Conservation (phyloP, 1,140 invertebrate genomes). For the Chrysomallon squamiferum region DNA sequence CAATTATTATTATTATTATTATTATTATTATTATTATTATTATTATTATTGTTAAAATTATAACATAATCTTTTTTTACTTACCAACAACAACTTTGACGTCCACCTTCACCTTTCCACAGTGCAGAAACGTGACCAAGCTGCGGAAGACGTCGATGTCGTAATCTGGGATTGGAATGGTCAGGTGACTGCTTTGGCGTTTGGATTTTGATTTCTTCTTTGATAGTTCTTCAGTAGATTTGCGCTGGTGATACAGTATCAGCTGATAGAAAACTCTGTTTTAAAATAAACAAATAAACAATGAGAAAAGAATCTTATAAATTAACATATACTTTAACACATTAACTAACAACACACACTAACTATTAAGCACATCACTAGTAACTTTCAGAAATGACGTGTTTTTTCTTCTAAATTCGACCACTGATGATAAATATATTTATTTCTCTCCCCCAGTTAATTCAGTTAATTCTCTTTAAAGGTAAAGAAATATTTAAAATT, state of each 20-base stretch:
- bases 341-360: too few relatives aligned
- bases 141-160: conserved; percentile 19
- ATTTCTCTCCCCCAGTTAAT: neutral
- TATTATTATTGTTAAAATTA: too few relatives aligned
- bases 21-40: neutral
- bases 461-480: neutral
- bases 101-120: conserved; percentile 26
- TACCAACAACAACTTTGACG: conserved; percentile 21
- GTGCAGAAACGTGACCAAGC: conserved; percentile 27
- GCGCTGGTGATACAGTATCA: conserved; percentile 15
- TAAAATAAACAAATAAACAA: neutral
- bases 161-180: conserved; percentile 15
- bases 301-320: neutral
- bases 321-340: neutral
- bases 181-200: neutral
- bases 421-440: neutral
- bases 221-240: neutral
- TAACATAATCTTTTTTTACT: neutral
- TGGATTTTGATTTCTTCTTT: conserved; percentile 13
- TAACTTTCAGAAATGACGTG: neutral
- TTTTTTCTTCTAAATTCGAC: neutral
- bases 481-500: neutral
- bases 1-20: too few relatives aligned
- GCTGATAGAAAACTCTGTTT: conserved; percentile 31
- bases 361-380: neutral